Evolutionary conservation across 2,888 invertebrate species (phyloP), one percentile per base, ranked within the genome.

Genomic region (Drosophila siamana): DNA sequence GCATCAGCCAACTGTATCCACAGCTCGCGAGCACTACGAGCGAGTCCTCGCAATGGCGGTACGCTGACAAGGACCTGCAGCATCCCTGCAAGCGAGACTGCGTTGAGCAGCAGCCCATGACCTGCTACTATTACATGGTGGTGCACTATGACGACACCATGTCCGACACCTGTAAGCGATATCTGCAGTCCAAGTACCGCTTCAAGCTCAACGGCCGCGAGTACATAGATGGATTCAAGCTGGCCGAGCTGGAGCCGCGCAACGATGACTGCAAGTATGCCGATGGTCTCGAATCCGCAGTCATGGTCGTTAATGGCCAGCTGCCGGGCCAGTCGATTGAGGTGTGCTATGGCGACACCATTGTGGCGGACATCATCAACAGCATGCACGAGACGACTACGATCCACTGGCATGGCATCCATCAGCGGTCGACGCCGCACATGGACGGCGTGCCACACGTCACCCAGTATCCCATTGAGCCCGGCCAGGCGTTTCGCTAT

Each of bases 391-490:
- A 91, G 60, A 79, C 80, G 2, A 90, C 91, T 0, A 90, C 91
- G 0, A 73, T 91, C 1, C 91, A 91, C 60, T 91, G 91, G 91
- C 91, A 91, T 59, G 91, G 91, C 11, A 78, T 91, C 26, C 91
- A 90, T 50, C 90, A 91, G 63, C 78, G 73, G 0, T 55, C 74
- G 2, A 88, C 89, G 3, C 91, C 91, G 0, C 85, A 90, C 33
- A 91, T 91, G 91, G 91, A 91, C 43, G 91, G 91, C 0, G 90
- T 90, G 11, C 91, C 91, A 0, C 90, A 88, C 56, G 80, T 91
- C 7, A 91, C 91, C 0, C 91, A 91, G 61, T 91, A 91, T 66
- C 91, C 91, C 0, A 91, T 90, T 15, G 87, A 90, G 61, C 85
- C 91, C 0, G 91, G 91, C 0, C 89, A 91, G 52, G 89, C 89